Conservation (phyloP, 2,113 vertebrate genomes). For the Hylia prasina region DNA sequence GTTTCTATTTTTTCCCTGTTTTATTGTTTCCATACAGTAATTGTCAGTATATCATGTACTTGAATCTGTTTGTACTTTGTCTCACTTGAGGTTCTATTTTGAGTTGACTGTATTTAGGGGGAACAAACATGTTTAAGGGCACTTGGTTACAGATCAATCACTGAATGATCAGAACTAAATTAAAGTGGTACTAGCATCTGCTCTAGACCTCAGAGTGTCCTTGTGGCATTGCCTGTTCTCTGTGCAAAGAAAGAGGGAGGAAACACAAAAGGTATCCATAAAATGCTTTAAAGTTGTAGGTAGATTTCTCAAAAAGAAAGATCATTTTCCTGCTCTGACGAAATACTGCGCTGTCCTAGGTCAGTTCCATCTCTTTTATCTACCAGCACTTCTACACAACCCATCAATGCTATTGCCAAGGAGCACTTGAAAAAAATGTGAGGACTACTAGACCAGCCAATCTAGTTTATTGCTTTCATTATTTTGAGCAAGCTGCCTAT, state of each 20-base stretch:
- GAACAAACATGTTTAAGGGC: background rate
- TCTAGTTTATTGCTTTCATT: background rate
- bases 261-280: background rate
- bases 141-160: conserved; percentile 43
- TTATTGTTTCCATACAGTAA: conserved; percentile 60
- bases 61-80: conserved; percentile 42
- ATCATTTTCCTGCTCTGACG: background rate
- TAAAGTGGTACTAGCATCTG: background rate
- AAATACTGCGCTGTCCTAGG: background rate
- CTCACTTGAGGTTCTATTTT: conserved; percentile 59
- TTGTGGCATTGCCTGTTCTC: background rate
- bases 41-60: conserved; percentile 33
- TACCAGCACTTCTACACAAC: background rate
- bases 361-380: background rate
- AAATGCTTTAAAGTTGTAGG: background rate
- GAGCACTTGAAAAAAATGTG: background rate
- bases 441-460: background rate
- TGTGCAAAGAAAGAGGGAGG: background rate
- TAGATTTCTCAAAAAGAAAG: background rate
- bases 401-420: background rate
- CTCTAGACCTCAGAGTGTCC: background rate
- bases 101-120: conserved; percentile 44
- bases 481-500: background rate
- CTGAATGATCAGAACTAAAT: conserved; percentile 10
- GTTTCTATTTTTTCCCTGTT: conserved; percentile 43